Evolutionary conservation across 1,140 invertebrate species (phyloP), one percentile per base, ranked within the genome.

Genomic region (Aphaenogaster rudis): DNA sequence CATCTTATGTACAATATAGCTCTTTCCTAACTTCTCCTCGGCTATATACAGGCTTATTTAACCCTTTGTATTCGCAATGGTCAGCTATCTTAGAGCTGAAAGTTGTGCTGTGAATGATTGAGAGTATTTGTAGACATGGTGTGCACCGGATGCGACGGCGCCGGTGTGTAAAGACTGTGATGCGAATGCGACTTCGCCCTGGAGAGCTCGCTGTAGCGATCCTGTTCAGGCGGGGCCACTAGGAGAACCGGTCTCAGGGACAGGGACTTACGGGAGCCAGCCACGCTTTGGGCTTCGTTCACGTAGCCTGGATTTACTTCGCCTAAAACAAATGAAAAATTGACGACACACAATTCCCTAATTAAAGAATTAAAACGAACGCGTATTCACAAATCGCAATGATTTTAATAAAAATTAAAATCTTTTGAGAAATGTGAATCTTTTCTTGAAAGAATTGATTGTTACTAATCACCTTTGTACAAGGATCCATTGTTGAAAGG

Each of bases 291-390:
- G 4, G 97, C 97, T 94, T 98, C 98, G 57, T 96, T 96, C 69
- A 98, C 97, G 93, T 98, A 99, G 3, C 97, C 98, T 88, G 97
- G 97, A 95, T 99, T 98, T 74, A 98, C 97, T 96, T 98, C 98
- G 87, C 98, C 98, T 98, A 94, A 61, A 96, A 96, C 59, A 79
- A 88, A 59, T 28, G 17, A 42, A 28, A 67, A 33, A 66, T 54
- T 42, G 15, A 45, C 1, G 0, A 9, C 45, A n/a, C 3, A 8
- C 9, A 36, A 42, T 11, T 54, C 36, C 6, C 42, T 9, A 28
- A 21, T 15, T 15, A 33, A 17, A 11, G 6, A 15, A 5, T 13
- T 6, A 48, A 39, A 50, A 8, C 0, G 11, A 8, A n/a, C 9
- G 59, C 15, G 15, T 54, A 59, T 7, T 21, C 8, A 0, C 2